A percentile compares a stretch with the other conserved stretches of the same genome.
phyloP scores from a whole-genome alignment of 2,888 invertebrate species.

The Platerodrilus igneus region DNA sequence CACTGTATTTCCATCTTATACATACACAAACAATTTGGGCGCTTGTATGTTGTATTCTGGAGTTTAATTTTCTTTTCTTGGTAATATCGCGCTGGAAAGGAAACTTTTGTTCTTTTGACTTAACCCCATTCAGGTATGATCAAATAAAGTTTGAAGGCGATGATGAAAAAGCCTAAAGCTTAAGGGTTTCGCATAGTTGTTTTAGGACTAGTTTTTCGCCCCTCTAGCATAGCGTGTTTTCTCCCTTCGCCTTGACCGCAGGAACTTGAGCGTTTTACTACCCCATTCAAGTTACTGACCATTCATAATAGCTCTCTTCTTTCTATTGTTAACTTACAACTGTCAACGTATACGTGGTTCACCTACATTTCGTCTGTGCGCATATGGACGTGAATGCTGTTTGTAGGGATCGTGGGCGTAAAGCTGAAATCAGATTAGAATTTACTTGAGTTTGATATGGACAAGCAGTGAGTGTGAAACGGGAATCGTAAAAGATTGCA shows the following conservation, averaged over 20 bases:
- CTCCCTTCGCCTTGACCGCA: slow-evolving; percentile 30
- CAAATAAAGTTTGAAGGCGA: slow-evolving; percentile 9
- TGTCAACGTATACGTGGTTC: slow-evolving; percentile 23
- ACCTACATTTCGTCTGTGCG: slow-evolving; percentile 20
- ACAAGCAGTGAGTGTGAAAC: no score
- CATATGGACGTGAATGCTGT: no score
- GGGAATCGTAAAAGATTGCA: no score
- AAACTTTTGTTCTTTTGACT: slow-evolving; percentile 23
- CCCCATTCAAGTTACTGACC: slow-evolving; percentile 32
- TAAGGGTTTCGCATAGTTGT: slow-evolving; percentile 19
- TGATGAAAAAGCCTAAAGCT: slow-evolving; percentile 16
- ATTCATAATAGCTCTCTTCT: slow-evolving; percentile 27
- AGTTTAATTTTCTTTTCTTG: slow-evolving; percentile 28
- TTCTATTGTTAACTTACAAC: slow-evolving; percentile 24
- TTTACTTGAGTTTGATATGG: no score
- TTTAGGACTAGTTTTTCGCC: slow-evolving; percentile 23
- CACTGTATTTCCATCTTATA: slow-evolving; percentile 11
- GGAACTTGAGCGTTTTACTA: slow-evolving; percentile 29
- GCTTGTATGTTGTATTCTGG: no score
- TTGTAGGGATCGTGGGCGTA: no score
- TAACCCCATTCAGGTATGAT: slow-evolving; percentile 8
- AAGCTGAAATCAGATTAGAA: no score
- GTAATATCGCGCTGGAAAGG: slow-evolving; percentile 18
- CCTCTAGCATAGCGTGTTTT: slow-evolving; percentile 16
- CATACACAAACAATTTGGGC: slow-evolving; percentile 22